These are phyloP conservation scores for Danaus melanippus DNA, from an alignment of 1,140 invertebrate species.

Conservation along the genomic window DNA sequence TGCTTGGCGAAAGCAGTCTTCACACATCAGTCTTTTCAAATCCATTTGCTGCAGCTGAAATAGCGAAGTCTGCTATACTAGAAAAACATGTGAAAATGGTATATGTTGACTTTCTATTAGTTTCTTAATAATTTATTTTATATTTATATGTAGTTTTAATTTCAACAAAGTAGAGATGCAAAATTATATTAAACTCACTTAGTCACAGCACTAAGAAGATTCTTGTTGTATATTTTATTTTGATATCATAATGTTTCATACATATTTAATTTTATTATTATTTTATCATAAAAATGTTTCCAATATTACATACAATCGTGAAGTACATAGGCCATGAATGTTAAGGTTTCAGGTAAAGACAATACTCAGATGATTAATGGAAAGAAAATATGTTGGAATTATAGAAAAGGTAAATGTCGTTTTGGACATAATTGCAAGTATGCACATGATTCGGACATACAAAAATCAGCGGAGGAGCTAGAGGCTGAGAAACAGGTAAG, in stretches of 20 bases:
- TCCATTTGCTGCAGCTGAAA: slow-evolving; percentile 91
- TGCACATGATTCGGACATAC: slow-evolving; percentile 91
- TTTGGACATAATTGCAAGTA: slow-evolving; percentile 95
- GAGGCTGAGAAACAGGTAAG: slow-evolving; percentile 70
- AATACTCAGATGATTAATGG: slow-evolving; percentile 86
- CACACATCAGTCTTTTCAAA: slow-evolving; percentile 85
- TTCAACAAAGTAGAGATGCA: no score
- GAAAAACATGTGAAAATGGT: slow-evolving; percentile 97
- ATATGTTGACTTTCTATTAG: slow-evolving; percentile 67
- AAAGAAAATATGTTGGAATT: slow-evolving; percentile 94
- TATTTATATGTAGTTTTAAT: no score
- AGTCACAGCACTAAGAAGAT: no score
- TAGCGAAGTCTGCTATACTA: slow-evolving; percentile 87
- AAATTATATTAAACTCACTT: no score
- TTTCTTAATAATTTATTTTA: slow-evolving; percentile 2
- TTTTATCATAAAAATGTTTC: slow-evolving; percentile 24
- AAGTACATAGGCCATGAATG: slow-evolving; percentile 73
- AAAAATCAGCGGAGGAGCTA: slow-evolving; percentile 73
- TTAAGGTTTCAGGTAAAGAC: slow-evolving; percentile 77
- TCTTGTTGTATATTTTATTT: neutral
- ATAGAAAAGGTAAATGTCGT: slow-evolving; percentile 89
- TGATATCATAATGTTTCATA: neutral
- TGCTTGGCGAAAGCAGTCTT: slow-evolving; percentile 49
- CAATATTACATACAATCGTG: slow-evolving; percentile 65
- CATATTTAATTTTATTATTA: slow-evolving; percentile 2